Conservation (phyloP, 35 echinoderm and acorn worm species). For the Hemicentrotus pulcherrimus region DNA sequence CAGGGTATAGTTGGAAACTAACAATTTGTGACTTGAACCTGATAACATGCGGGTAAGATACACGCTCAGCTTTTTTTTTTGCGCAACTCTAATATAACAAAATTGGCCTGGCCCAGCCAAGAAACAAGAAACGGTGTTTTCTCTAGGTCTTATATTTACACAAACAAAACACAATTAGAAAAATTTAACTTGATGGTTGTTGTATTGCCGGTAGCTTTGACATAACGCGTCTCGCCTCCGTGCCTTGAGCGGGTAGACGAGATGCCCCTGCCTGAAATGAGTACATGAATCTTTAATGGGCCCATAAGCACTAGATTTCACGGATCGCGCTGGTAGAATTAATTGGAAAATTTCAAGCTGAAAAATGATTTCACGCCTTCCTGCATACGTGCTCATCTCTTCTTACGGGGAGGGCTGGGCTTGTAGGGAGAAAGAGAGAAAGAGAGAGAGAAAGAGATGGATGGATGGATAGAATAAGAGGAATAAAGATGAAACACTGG, state of each 20-base stretch:
- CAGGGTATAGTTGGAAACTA: no score
- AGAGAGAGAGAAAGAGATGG: neutral
- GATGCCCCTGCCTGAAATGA: neutral
- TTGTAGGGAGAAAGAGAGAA: neutral
- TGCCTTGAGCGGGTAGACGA: neutral
- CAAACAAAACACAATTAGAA: neutral
- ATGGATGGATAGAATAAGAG: neutral
- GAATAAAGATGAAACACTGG: slow-evolving; percentile 11
- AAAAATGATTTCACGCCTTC: slow-evolving; percentile 55
- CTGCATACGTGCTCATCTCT: slow-evolving; percentile 4
- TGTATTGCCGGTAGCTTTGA: neutral
- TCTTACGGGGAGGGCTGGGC: neutral
- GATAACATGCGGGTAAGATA: neutral
- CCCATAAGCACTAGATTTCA: slow-evolving; percentile 53
- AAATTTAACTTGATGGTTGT: neutral
- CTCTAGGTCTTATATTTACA: neutral
- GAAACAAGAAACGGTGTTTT: neutral
- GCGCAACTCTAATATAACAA: no score
- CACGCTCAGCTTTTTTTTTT: neutral
- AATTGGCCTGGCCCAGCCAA: neutral
- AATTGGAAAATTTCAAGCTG: slow-evolving; percentile 58
- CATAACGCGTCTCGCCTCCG: neutral
- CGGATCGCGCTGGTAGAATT: slow-evolving; percentile 50
- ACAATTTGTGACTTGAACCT: neutral
- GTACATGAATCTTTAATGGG: slow-evolving; percentile 49